Conservation (phyloP, 1,140 invertebrate genomes). For the Calephelis virginiensis region DNA sequence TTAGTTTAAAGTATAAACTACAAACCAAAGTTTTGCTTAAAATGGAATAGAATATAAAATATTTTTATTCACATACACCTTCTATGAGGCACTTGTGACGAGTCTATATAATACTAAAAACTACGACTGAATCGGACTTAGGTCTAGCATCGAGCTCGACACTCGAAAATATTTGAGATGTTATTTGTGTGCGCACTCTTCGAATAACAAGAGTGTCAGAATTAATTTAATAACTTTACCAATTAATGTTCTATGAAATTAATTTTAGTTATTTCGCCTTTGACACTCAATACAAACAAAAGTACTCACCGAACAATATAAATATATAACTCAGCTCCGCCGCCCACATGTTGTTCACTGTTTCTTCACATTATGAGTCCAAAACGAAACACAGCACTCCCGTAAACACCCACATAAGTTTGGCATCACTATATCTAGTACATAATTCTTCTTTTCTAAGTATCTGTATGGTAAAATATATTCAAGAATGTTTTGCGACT, state of each 20-base stretch:
- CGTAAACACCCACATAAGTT: slow-evolving; percentile 34
- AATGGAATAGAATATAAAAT: no score
- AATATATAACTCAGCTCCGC: slow-evolving; percentile 67
- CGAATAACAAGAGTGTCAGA: background rate
- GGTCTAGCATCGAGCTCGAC: no score
- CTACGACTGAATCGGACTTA: no score
- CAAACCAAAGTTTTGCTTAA: no score
- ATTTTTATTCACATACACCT: no score
- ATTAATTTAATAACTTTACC: background rate
- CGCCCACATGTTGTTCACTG: slow-evolving; percentile 55
- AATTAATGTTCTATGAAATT: background rate
- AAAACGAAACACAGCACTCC: slow-evolving; percentile 38
- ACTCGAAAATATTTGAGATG: no score
- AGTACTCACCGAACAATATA: slow-evolving; percentile 68
- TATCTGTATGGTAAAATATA: slow-evolving; percentile 9
- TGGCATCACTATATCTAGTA: slow-evolving; percentile 24
- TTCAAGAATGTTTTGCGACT: no score
- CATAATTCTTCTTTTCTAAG: slow-evolving; percentile 22
- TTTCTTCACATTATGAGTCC: slow-evolving; percentile 59
- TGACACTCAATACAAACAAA: slow-evolving; percentile 4
- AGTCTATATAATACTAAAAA: no score
- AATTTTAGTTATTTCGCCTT: background rate
- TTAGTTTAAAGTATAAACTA: no score
- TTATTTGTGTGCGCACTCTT: no score
- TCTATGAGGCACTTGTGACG: no score